Evolutionary conservation across 2,888 invertebrate species (phyloP), one percentile per base, ranked within the genome.

Genomic region (Lepidocyrtoides sp.): DNA sequence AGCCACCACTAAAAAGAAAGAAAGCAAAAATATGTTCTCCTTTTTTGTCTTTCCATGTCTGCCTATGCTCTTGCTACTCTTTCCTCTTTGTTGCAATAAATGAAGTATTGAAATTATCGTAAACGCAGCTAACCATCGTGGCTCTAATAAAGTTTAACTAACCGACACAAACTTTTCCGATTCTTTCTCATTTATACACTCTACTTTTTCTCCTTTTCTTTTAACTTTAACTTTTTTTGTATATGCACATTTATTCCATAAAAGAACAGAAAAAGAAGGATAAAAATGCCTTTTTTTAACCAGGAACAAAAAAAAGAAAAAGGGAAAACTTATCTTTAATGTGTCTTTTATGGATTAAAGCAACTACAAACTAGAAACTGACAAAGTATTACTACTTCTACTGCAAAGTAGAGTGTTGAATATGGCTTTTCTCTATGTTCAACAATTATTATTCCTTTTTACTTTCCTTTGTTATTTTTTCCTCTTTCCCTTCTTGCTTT

Each of bases 141-240:
- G 12, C 66, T 66, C 32, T 84, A 66, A 84, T 84, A 66, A 84
- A 84, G 84, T 66, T 84, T 66, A 84, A 84, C 84, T 84, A 84
- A 84, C 84, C 84, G 66, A 69, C 84, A 66, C 84, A 84, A 84
- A 84, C 69, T 66, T 84, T 84, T 48, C 69, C 84, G 54, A 84
- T 84, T 84, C 54, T 20, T 84, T 69, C 66, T 83, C 83, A 83
- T 83, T 83, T 83, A 66, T 83, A 20, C 44, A 63, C 23, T 57
- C 17, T 57, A 48, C 14, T 63, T 63, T 63, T 12, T 4, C 57
- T 41, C 5, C 41, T 57, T 23, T 20, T 3, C 57, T 81, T 54
- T n/a, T n/a, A n/a, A n/a, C 23, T n/a, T 29, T 14, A 20, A 44
- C 41, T 36, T 60, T 82, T 63, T 63, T 63, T 63, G 2, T 41